Conservation (phyloP, 2,888 invertebrate species). For the Pristionchus arcanus region DNA sequence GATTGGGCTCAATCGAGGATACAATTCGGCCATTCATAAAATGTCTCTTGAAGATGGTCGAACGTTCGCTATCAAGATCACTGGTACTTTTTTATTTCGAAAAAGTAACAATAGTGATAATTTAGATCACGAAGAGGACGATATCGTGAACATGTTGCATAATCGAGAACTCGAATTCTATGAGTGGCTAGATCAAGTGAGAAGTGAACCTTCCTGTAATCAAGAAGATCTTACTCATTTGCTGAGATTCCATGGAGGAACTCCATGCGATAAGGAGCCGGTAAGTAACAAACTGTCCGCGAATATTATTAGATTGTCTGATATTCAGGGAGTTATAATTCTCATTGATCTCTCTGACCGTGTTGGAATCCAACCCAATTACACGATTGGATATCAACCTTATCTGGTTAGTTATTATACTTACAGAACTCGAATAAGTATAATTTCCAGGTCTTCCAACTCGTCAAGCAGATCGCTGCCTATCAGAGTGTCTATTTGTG, state of each 20-base stretch:
- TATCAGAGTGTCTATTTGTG: conserved; percentile 23
- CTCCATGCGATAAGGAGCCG: neutral
- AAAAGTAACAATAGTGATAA: too few species aligned
- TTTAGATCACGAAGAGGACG: neutral
- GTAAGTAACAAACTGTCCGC: neutral
- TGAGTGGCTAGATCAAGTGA: neutral
- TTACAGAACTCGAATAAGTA: neutral
- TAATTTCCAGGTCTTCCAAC: neutral
- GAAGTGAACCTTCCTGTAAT: neutral
- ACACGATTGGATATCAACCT: neutral
- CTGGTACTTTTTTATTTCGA: neutral
- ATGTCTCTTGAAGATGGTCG: neutral
- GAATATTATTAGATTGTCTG: neutral
- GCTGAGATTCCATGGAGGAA: conserved; percentile 12
- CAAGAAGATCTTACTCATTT: neutral
- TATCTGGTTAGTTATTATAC: neutral
- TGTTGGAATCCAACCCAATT: neutral
- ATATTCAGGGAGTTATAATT: neutral
- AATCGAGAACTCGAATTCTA: conserved; percentile 25
- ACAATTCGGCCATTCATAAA: conserved; percentile 6
- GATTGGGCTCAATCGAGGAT: conserved; percentile 16
- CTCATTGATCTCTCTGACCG: neutral
- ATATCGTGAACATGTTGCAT: neutral
- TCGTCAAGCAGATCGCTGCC: conserved; percentile 34
- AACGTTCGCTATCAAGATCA: conserved; percentile 24